Evolutionary conservation across 2,888 invertebrate species (phyloP).

Genomic region (Pardosa pseudoannulata): DNA sequence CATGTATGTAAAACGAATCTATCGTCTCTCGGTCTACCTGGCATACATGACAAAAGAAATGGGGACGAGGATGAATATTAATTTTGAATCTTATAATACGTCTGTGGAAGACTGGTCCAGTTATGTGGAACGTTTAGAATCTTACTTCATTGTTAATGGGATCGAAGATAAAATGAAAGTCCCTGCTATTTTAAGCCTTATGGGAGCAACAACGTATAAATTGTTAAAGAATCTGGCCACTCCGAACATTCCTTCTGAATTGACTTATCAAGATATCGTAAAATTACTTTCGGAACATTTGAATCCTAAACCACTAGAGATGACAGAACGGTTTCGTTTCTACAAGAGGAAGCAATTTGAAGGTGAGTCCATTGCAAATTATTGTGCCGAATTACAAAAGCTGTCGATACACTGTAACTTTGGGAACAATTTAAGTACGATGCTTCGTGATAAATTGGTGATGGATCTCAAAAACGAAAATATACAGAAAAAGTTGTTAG

Average conservation of each 20-base stretch:
- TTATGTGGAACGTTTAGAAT: conserved; percentile 50
- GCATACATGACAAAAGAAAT: too few relatives aligned
- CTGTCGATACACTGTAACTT: conserved; percentile 50
- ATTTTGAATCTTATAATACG: conserved; percentile 46
- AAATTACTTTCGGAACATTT: conserved; percentile 53
- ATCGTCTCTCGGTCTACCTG: too few relatives aligned
- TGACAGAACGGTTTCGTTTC: conserved; percentile 58
- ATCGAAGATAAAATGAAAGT: conserved; percentile 42
- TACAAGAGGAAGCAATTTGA: conserved; percentile 58
- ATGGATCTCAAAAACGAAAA: conserved; percentile 48
- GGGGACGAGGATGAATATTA: too few relatives aligned
- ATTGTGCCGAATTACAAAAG: conserved; percentile 52
- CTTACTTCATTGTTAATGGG: conserved; percentile 48
- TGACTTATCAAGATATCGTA: conserved; percentile 57
- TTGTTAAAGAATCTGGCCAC: conserved; percentile 2
- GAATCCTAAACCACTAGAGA: conserved; percentile 53
- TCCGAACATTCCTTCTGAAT: conserved; percentile 48
- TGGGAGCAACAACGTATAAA: conserved; percentile 40
- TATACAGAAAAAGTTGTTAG: conserved; percentile 56
- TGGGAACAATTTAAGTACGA: conserved; percentile 49
- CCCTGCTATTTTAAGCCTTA: conserved; percentile 43
- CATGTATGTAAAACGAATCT: too few relatives aligned
- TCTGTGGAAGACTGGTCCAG: conserved; percentile 49
- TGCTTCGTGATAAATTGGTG: conserved; percentile 54
- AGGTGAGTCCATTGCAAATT: conserved; percentile 52